Evolutionary conservation across 2,888 invertebrate species (phyloP).

Genomic region (Drosophila ezoana): DNA sequence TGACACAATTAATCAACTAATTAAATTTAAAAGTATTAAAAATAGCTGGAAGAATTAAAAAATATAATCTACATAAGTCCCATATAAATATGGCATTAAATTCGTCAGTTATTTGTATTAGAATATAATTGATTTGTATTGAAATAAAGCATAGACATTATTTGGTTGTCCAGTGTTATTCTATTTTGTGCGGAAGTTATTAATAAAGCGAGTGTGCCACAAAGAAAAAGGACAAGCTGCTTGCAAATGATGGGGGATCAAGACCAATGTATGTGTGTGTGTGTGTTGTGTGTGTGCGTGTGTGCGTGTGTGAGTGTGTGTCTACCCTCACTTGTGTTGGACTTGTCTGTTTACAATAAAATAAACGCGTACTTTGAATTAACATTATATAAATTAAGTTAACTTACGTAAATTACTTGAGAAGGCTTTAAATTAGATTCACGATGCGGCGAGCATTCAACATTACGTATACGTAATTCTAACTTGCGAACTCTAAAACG

Average conservation of each 20-base stretch:
- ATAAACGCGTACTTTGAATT: conserved; percentile 59
- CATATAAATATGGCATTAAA: no score
- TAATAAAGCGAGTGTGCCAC: conserved; percentile 63
- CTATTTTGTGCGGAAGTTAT: conserved; percentile 72
- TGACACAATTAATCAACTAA: no score
- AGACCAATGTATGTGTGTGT: conserved; percentile 4
- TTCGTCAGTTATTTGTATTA: background rate
- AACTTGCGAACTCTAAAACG: conserved; percentile 16
- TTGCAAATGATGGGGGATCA: conserved; percentile 6
- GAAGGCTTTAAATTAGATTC: conserved; percentile 47
- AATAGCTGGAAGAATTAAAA: no score
- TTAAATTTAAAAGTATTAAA: no score
- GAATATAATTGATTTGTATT: background rate
- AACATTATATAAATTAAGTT: conserved; percentile 52
- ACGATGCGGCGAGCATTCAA: conserved; percentile 27
- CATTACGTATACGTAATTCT: conserved; percentile 39
- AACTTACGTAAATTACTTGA: conserved; percentile 37
- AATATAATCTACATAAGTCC: no score
- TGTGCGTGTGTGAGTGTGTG: conserved; percentile 12
- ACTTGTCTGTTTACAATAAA: conserved; percentile 27
- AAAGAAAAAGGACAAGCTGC: conserved; percentile 41
- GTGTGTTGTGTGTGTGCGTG: conserved; percentile 1
- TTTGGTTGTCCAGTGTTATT: conserved; percentile 56
- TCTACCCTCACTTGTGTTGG: conserved; percentile 4
- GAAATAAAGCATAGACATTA: background rate